Evolutionary conservation across 92 coral and sea anemone genomes (phyloP).

Genomic region (Plumapathes pennacea): DNA sequence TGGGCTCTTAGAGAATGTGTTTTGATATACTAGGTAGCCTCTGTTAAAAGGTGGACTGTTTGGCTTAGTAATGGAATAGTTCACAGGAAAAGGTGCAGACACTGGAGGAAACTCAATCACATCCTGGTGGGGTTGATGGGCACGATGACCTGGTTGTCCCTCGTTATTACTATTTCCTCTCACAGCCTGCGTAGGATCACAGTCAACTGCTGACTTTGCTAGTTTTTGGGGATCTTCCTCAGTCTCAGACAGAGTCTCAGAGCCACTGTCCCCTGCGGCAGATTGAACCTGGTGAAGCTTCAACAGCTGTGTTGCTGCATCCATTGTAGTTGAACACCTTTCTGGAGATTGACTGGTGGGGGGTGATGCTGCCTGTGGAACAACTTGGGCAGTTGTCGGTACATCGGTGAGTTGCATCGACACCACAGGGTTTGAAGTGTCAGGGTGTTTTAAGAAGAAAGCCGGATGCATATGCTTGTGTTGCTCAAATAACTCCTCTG

Average conservation of each 20-base stretch:
- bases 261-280: conserved; percentile 13
- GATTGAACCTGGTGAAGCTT: conserved; percentile 24
- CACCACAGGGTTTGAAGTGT: not conserved
- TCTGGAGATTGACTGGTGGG: not conserved
- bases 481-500: conserved; percentile 75
- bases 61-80: no score
- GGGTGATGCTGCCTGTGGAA: not conserved
- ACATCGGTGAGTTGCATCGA: not conserved
- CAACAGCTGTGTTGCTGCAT: conserved; percentile 29
- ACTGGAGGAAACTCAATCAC: no score
- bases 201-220: no score
- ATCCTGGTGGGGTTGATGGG: no score
- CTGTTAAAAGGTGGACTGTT: no score
- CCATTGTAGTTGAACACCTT: conserved; percentile 4
- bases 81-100: no score
- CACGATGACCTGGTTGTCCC: no score
- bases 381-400: not conserved
- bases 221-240: conserved; percentile 22
- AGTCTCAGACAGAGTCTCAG: conserved; percentile 21
- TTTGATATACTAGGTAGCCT: no score
- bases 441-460: conserved; percentile 4
- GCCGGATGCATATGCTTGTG: conserved; percentile 74
- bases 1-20: no score
- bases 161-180: no score
- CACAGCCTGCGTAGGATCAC: no score